These are phyloP conservation scores for Galbula dea DNA, from an alignment of 2,113 vertebrate species.

Conservation along the genomic window DNA sequence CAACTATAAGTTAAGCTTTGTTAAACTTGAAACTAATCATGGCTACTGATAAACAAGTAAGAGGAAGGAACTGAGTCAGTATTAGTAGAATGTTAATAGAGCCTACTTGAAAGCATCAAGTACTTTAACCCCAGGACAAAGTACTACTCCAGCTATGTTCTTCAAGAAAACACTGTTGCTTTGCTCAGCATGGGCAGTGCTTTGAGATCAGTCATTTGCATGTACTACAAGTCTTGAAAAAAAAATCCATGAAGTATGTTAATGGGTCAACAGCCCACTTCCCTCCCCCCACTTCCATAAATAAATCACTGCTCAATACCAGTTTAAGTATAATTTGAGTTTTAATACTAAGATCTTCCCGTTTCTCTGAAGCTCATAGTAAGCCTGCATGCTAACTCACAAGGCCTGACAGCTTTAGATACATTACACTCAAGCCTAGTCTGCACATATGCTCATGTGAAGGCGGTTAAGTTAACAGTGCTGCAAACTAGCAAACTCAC, in stretches of 20 bases:
- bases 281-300: background rate
- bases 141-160: background rate
- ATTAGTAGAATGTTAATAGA: background rate
- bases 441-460: slow-evolving; percentile 23
- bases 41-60: background rate
- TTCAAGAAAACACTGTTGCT: background rate
- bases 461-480: slow-evolving; percentile 22
- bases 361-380: slow-evolving; percentile 55
- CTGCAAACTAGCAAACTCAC: slow-evolving; percentile 33
- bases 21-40: background rate
- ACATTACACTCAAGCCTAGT: slow-evolving; percentile 56
- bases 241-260: accelerated
- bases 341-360: slow-evolving; percentile 69
- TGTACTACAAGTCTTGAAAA: no score
- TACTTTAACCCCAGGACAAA: background rate
- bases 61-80: background rate
- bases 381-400: slow-evolving; percentile 65
- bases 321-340: slow-evolving; percentile 59
- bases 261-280: background rate
- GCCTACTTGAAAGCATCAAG: background rate
- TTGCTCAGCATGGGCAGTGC: background rate
- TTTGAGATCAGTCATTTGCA: background rate
- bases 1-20: background rate
- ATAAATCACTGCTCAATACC: slow-evolving; percentile 62
- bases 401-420: slow-evolving; percentile 52